Percentiles rank a stretch among this genome's conserved stretches.
phyloP scores from a whole-genome alignment of 2,113 vertebrate species.

The Zingel zingel region DNA sequence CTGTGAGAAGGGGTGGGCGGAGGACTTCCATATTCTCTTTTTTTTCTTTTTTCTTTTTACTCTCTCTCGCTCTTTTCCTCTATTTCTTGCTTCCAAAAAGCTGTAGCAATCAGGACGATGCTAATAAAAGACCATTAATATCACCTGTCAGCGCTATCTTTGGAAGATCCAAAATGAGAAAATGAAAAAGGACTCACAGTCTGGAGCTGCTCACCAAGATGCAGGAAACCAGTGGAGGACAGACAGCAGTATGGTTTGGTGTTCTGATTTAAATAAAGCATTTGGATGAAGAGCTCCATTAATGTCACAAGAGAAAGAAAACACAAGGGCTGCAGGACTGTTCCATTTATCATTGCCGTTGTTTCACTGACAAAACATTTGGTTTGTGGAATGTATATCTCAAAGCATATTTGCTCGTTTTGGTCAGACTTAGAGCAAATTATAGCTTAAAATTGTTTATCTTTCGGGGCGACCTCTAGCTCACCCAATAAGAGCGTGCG shows the following conservation, averaged over 20 bases:
- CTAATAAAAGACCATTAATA: slow-evolving; percentile 86
- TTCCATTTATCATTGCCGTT: not conserved
- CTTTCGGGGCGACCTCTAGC: not conserved
- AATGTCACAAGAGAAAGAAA: slow-evolving; percentile 32
- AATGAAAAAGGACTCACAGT: slow-evolving; percentile 71
- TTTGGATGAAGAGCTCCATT: slow-evolving; percentile 46
- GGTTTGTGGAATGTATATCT: slow-evolving; percentile 5
- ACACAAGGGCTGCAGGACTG: slow-evolving; percentile 7
- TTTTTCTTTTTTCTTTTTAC: slow-evolving; percentile 33
- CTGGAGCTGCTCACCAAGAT: slow-evolving; percentile 57
- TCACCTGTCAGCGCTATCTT: slow-evolving; percentile 84
- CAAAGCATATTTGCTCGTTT: not conserved
- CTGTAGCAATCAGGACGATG: slow-evolving; percentile 78
- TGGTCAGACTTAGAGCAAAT: not conserved
- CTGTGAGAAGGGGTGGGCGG: slow-evolving; percentile 81
- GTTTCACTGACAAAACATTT: slow-evolving; percentile 10
- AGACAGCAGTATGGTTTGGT: not conserved
- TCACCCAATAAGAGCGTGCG: too few relatives aligned
- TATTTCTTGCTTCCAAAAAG: slow-evolving; percentile 70
- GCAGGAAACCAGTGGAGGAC: slow-evolving; percentile 33
- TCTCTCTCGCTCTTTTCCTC: slow-evolving; percentile 44
- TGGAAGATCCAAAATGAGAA: slow-evolving; percentile 81
- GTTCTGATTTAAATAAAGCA: slow-evolving; percentile 34
- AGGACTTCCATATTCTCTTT: slow-evolving; percentile 76
- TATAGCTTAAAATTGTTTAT: not conserved